Evolutionary conservation across 2,888 invertebrate species (phyloP).

Genomic region (Leucania comma): DNA sequence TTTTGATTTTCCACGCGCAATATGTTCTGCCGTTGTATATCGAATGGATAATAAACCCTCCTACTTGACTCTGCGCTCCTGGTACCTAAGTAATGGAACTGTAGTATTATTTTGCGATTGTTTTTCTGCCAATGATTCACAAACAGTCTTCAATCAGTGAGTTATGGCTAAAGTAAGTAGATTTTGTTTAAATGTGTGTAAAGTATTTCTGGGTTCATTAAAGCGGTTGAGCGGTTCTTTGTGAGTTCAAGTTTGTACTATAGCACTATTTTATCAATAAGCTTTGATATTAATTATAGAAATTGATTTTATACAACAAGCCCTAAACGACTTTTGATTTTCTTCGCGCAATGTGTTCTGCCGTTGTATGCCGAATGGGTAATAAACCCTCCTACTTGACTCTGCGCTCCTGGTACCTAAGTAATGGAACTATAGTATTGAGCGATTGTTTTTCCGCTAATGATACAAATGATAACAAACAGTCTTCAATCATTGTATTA

Average conservation of each 20-base stretch:
- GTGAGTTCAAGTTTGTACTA: not conserved
- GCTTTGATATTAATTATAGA: too few species aligned
- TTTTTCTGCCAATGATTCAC: conserved; percentile 36
- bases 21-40: conserved; percentile 38
- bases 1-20: conserved; percentile 46
- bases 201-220: conserved; percentile 14
- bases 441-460: too few species aligned
- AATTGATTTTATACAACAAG: too few species aligned
- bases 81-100: conserved; percentile 24
- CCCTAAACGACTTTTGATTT: conserved; percentile 54
- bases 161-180: conserved; percentile 17
- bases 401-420: conserved; percentile 34
- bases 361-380: conserved; percentile 43
- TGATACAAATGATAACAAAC: too few species aligned
- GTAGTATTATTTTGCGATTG: conserved; percentile 19
- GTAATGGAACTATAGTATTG: conserved; percentile 16
- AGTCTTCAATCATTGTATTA: too few species aligned
- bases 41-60: conserved; percentile 52
- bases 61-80: conserved; percentile 21
- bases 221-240: not conserved
- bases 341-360: conserved; percentile 40
- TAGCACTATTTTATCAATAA: too few species aligned
- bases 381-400: conserved; percentile 36
- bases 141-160: conserved; percentile 34
- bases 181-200: not conserved